Base-by-base conservation (phyloP, 1,140 invertebrate species). In the Drosophila nikananu region DNA sequence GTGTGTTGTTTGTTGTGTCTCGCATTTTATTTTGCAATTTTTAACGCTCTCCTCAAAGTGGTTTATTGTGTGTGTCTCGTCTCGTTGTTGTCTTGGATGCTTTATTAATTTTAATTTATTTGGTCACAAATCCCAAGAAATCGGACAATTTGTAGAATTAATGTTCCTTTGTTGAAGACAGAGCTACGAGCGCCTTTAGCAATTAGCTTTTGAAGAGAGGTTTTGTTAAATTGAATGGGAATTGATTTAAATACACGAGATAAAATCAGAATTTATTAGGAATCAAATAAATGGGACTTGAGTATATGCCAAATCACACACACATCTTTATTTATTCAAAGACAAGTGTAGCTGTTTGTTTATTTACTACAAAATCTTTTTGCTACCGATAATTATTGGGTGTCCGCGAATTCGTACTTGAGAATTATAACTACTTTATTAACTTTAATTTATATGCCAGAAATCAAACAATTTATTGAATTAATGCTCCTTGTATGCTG, bases 71-170 rank as follows among this genome's bases (percentile, higher is more conserved):
- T 76, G 52, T 65, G 48, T 42, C 48, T 25, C 21, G 54, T 25
- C 54, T n/a, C 54, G 35, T 57, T 57, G 15, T 71, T 60, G 67
- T 46, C 46, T 64, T n/a, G 13, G 48, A 58, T 79, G 55, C 44
- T 51, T 54, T 57, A 77, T 71, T 79, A 65, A 83, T 70, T 80
- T 63, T 61, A 74, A 82, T 86, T 82, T 73, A 80, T 77, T 37
- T 65, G 79, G 19, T 32, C 52, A 62, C 63, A 62, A 32, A 44
- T 65, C 49, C 52, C 35, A 30, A 15, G 35, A 72, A 67, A 64
- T 62, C 58, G 49, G 72, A 76, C 72, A 80, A 83, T 83, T 79
- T 74, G 35, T 25, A 13, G 54, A 57, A 57, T 57, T 57, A 57
- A 39, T 57, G 54, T 39, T 57, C 15, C 35, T 39, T 57, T 23